These are phyloP conservation scores for Perodicticus potto DNA, from an alignment of 2,797 vertebrate species.

Conservation along the genomic window DNA sequence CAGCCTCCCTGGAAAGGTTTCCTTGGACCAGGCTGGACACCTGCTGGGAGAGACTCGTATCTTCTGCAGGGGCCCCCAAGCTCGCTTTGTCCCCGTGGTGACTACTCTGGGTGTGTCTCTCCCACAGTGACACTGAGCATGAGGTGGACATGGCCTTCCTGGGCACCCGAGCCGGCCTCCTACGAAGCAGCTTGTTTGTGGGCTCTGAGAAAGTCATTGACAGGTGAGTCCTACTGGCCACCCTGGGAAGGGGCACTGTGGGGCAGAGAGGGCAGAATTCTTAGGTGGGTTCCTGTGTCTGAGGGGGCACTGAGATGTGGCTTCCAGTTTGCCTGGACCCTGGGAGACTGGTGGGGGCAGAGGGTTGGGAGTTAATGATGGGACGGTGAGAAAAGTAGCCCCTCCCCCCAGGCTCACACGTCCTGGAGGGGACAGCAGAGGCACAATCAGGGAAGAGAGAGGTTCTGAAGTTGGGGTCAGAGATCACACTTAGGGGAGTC, in stretches of 20 bases:
- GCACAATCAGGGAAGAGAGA: neutral
- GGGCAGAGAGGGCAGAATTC: neutral
- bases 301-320: rapidly evolving
- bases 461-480: neutral
- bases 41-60: neutral
- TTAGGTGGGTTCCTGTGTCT: neutral
- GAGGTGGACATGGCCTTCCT: slow-evolving; percentile 94
- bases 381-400: neutral
- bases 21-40: too few species aligned
- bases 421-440: neutral
- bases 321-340: neutral
- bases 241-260: rapidly evolving
- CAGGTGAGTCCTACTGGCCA: slow-evolving; percentile 89
- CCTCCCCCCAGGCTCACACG: neutral
- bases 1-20: neutral
- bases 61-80: neutral
- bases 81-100: neutral
- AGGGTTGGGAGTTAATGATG: neutral
- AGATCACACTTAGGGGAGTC: neutral
- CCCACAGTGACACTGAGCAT: slow-evolving; percentile 88
- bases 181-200: slow-evolving; percentile 91
- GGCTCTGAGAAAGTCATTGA: slow-evolving; percentile 93
- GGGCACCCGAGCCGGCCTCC: slow-evolving; percentile 95
- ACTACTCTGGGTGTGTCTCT: slow-evolving; percentile 12
- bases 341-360: neutral